Conservation (phyloP, 2,113 vertebrate species). For the Anhinga anhinga region DNA sequence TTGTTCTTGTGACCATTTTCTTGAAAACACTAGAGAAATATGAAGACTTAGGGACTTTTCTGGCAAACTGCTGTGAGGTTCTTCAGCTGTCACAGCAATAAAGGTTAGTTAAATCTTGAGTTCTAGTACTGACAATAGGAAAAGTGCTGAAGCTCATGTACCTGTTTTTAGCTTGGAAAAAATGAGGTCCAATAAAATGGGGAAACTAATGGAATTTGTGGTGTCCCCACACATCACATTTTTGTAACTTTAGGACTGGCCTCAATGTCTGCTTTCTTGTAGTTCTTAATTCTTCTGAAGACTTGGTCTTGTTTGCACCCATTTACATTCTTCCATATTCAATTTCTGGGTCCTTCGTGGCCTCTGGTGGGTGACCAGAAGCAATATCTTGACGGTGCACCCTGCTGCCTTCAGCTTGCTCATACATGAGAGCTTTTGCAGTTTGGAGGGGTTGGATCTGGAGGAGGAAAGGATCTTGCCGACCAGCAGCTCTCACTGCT, state of each 20-base stretch:
- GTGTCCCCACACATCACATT: not conserved
- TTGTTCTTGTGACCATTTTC: not conserved
- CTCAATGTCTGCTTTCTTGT: not conserved
- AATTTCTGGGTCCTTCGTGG: not conserved
- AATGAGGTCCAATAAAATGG: not conserved
- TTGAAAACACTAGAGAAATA: not conserved
- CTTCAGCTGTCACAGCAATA: not conserved
- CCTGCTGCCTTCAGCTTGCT: not conserved
- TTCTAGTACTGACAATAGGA: not conserved
- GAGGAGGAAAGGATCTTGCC: not conserved
- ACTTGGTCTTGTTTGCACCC: not conserved
- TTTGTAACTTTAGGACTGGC: not conserved
- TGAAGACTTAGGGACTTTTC: not conserved
- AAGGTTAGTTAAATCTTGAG: not conserved
- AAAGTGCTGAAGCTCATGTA: not conserved
- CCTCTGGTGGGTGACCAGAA: not conserved
- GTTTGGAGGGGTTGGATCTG: rapidly evolving
- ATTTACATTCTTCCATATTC: not conserved
- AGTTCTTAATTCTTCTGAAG: not conserved
- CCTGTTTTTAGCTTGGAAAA: not conserved
- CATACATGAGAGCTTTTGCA: not conserved
- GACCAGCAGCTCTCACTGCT: not conserved
- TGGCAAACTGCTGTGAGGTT: not conserved
- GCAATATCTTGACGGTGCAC: not conserved
- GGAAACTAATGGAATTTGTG: not conserved